Evolutionary conservation across 2,113 vertebrate genomes (phyloP), one percentile per base, ranked within the genome.

Genomic region (Mormyrus lacerda): DNA sequence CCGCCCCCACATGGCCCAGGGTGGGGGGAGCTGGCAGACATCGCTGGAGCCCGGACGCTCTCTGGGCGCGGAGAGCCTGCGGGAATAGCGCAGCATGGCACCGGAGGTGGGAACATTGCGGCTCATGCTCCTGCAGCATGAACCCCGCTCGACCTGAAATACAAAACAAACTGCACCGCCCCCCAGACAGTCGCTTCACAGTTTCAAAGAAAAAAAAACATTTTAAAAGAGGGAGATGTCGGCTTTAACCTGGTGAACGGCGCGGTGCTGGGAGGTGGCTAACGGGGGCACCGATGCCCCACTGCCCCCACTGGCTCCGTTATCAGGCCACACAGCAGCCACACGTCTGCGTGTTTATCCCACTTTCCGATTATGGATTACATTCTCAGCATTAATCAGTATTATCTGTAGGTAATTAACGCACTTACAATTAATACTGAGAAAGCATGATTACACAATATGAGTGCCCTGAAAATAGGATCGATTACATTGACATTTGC

Each of bases 371-470:
- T 87, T 47, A 35, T 21, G 86, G 48, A 42, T 76, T 45, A 88
- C 76, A 58, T 53, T 88, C 3, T 4, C 21, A 27, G 5, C n/a
- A 85, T 85, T 82, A 83, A 88, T 90, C 69, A 47, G 21, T 13
- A 88, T 88, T 88, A 61, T 87, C 47, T 50, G 10, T 51, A 89
- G 53, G 58, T 84, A 87, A 89, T 89, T 88, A 88, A 90, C 61
- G 39, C 86, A 90, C 61, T 90, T 88, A 27, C 4, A 87, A 51
- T 82, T 87, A 53, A 19, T 83, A 88, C 48, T 61, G 69, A 21
- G 48, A 88, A 90, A 88, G 35, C 85, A 21, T 87, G 55, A 90
- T 87, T 90, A 87, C 65, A 31, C n/a, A 73, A 50, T 31, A 21
- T 87, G 85, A 89, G 58, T 44, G n/a, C 69, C 85, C 13, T n/a